A percentile compares a stretch with the other conserved stretches of the same genome.
These are phyloP conservation scores for Chironex yamaguchii DNA, from an alignment of 30 jellyfish, hydroid and myxozoan genomes.

Conservation along the genomic window DNA sequence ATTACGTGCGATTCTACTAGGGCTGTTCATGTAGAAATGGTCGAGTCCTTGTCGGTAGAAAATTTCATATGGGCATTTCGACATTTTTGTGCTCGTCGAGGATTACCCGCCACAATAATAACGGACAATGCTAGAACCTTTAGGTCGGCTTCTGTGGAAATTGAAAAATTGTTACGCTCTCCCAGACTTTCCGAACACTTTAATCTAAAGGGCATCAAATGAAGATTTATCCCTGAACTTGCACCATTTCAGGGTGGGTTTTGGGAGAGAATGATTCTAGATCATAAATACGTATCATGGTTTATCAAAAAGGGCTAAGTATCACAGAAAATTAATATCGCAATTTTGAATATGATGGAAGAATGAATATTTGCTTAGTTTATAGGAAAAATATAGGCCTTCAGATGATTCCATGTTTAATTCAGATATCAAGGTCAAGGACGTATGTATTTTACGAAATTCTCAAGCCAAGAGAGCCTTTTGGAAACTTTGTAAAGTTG, in stretches of 20 bases:
- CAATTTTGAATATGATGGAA: conserved; percentile 38
- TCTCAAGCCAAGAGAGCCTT: conserved; percentile 6
- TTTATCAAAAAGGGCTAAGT: conserved; percentile 39
- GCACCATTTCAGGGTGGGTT: conserved; percentile 32
- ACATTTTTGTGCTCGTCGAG: conserved; percentile 46
- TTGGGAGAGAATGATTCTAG: conserved; percentile 26
- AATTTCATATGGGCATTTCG: conserved; percentile 22
- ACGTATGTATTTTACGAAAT: conserved; percentile 13
- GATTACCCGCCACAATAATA: conserved; percentile 36
- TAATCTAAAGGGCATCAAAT: conserved; percentile 1
- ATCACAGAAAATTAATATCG: not conserved
- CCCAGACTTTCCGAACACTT: not conserved
- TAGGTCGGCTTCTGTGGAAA: conserved; percentile 43
- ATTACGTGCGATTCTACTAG: conserved; percentile 59
- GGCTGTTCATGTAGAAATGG: conserved; percentile 55
- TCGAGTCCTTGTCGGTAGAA: conserved; percentile 13
- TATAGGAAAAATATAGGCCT: conserved; percentile 5
- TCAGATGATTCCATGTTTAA: not conserved
- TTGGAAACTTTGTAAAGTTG: not conserved
- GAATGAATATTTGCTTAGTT: conserved; percentile 37
- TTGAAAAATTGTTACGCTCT: not conserved
- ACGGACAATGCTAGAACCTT: conserved; percentile 43
- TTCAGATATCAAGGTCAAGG: not conserved
- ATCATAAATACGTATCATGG: conserved; percentile 24
- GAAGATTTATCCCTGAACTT: conserved; percentile 5